Evolutionary conservation across 2,888 invertebrate genomes (phyloP).

Genomic region (Coecobrya sp.): DNA sequence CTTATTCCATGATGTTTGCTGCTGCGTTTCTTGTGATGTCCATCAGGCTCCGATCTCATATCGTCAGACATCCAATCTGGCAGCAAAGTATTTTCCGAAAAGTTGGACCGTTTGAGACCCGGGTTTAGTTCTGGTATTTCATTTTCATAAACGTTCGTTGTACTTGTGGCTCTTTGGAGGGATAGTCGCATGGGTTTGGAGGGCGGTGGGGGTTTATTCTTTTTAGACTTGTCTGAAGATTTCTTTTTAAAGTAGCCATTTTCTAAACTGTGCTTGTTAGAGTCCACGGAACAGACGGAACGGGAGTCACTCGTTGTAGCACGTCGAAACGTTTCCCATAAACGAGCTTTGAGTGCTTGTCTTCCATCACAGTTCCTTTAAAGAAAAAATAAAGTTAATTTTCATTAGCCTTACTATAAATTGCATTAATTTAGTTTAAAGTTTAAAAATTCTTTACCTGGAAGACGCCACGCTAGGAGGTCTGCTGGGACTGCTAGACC

Average conservation of each 20-base stretch:
- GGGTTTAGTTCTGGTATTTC: constrained; percentile 86
- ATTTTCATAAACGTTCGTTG: constrained; percentile 85
- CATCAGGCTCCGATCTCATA: constrained; percentile 84
- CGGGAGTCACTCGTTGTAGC: constrained; percentile 86
- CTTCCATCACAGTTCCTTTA: constrained; percentile 84
- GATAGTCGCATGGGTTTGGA: constrained; percentile 95
- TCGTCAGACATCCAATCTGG: constrained; percentile 86
- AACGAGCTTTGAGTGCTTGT: constrained; percentile 85
- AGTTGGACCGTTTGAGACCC: constrained; percentile 84
- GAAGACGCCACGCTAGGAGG: constrained; percentile 86
- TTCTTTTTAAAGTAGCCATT: constrained; percentile 85
- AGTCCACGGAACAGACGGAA: constrained; percentile 86
- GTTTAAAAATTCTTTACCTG: no score
- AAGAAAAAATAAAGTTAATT: not conserved
- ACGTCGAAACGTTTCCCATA: constrained; percentile 86
- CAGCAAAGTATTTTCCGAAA: constrained; percentile 85
- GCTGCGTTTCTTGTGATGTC: constrained; percentile 82
- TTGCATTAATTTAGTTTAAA: no score
- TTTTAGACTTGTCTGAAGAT: constrained; percentile 84
- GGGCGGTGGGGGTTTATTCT: constrained; percentile 90
- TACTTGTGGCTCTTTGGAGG: constrained; percentile 93
- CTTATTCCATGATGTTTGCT: constrained; percentile 85
- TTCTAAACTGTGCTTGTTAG: constrained; percentile 80
- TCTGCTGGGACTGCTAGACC: constrained; percentile 83
- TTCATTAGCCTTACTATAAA: not conserved